phyloP scores from a whole-genome alignment of 2,113 vertebrate species.

The Varanus salvator region DNA sequence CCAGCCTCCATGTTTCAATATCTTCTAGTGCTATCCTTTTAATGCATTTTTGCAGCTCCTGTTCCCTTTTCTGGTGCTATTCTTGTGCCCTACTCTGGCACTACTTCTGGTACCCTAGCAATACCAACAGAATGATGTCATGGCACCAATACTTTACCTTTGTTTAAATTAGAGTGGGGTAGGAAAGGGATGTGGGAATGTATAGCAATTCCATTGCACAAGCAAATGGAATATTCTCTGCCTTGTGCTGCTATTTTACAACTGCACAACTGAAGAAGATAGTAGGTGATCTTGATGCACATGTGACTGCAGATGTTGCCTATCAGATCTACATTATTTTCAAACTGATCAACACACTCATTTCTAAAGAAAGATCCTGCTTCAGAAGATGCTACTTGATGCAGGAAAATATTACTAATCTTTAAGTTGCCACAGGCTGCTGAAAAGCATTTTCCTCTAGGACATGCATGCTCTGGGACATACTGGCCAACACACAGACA shows the following conservation, averaged over 20 bases:
- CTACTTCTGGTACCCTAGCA: background rate
- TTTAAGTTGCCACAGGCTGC: no score
- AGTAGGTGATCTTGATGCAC: background rate
- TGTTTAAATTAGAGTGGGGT: background rate
- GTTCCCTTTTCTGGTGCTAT: background rate
- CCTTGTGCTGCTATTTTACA: background rate
- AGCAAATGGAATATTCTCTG: background rate
- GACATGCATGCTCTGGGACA: background rate
- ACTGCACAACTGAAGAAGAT: background rate
- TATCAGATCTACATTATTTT: background rate
- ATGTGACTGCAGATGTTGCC: background rate
- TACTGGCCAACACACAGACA: background rate
- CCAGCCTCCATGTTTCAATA: no score
- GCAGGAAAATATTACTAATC: background rate
- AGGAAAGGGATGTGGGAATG: background rate
- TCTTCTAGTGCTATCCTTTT: background rate
- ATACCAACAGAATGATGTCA: background rate
- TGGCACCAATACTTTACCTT: background rate
- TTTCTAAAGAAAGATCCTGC: background rate
- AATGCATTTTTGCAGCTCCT: background rate
- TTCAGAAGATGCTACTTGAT: background rate
- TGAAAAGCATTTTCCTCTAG: background rate
- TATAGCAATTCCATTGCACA: background rate
- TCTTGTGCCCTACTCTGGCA: background rate
- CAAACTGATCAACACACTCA: background rate